Evolutionary conservation across 2,888 invertebrate genomes (phyloP).

Genomic region (Pseudanteris insignis): DNA sequence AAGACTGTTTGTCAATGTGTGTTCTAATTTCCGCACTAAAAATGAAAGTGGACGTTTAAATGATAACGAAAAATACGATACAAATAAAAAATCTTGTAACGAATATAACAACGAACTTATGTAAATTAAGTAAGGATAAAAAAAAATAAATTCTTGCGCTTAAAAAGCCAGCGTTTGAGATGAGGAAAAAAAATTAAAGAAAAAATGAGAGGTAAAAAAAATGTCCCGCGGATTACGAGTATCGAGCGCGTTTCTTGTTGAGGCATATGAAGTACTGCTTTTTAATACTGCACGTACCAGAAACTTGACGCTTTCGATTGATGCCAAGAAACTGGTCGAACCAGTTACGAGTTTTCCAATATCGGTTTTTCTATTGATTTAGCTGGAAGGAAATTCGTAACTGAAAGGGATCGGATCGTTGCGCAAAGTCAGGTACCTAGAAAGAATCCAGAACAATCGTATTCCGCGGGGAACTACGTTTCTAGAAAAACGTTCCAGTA

Average conservation of each 20-base stretch:
- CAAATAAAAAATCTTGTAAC: no score
- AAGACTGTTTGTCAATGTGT: no score
- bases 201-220: slow-evolving; percentile 17
- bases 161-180: no score
- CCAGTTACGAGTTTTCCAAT: slow-evolving; percentile 40
- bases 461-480: slow-evolving; percentile 30
- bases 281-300: slow-evolving; percentile 31
- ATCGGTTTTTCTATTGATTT: slow-evolving; percentile 40
- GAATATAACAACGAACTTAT: no score
- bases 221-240: slow-evolving; percentile 18
- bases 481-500: slow-evolving; percentile 9
- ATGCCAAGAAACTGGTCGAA: slow-evolving; percentile 41
- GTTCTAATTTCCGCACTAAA: no score
- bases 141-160: no score
- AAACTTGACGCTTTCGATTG: slow-evolving; percentile 32
- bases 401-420: slow-evolving; percentile 39
- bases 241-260: slow-evolving; percentile 18
- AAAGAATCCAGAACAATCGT: slow-evolving; percentile 44
- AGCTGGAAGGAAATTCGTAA: slow-evolving; percentile 43
- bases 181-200: no score
- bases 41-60: no score
- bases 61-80: no score
- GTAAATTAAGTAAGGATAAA: no score
- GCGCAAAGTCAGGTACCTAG: slow-evolving; percentile 39
- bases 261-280: slow-evolving; percentile 35